Evolutionary conservation across 2,888 invertebrate genomes (phyloP), one percentile per base, ranked within the genome.

Genomic region (Ceramica pisi): DNA sequence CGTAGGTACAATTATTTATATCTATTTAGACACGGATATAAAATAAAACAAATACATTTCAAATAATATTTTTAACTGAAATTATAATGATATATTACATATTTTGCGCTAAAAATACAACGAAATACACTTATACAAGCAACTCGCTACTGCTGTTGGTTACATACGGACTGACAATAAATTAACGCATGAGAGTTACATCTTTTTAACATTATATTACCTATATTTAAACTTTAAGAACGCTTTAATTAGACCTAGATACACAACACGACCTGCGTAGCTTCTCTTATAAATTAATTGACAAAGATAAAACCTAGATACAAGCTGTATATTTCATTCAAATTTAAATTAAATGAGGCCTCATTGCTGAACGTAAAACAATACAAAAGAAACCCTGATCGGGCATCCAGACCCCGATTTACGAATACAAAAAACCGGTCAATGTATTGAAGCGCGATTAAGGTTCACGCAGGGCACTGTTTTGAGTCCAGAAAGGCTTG

Each of bases 81-180:
- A 90, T 88, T 88, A 88, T 89, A 87, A 88, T 87, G 85, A 92
- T 94, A 94, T 93, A 92, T 92, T 92, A 94, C 92, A 94, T 84
- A 90, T 88, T 92, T 92, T 87, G 89, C 81, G 88, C 83, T 85
- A 86, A 87, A 81, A 83, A 89, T 92, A 92, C 89, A 94, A 93
- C 92, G 91, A 91, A 92, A 93, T 94, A 94, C 94, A 94, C 94
- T 93, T 94, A 93, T 88, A 92, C 91, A 92, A 90, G 90, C 93
- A 94, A 93, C 88, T 87, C 84, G 83, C 93, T 93, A 94, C 89
- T 83, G 87, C 86, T 87, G 90, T 88, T 87, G 89, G 88, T 91
- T 92, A 91, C 82, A 83, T 90, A 90, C 84, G 88, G 87, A 90
- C 86, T 85, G 90, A 91, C 90, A 92, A 94, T 93, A 92, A 89